Base-by-base conservation (phyloP, 2,888 invertebrate species). In the Sarcophaga variegata region DNA sequence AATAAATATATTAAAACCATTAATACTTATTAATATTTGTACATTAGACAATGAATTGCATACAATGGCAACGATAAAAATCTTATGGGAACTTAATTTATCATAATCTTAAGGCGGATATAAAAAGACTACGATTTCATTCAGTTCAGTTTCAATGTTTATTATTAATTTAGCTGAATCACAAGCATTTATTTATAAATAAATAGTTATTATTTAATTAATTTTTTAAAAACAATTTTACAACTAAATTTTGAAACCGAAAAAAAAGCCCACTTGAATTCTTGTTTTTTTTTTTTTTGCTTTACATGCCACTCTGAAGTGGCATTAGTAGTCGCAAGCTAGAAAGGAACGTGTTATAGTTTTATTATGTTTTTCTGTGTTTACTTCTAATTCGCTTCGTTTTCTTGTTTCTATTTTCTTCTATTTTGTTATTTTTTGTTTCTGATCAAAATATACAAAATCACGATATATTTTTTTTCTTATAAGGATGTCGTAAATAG, bases 401-500 rank as follows among this genome's bases (percentile, higher is more conserved):
- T 59, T 66, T n/a, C 5, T 81, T 83, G 71, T 86, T 86, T 75
- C 54, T 72, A 37, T 37, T 37, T 37, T 10, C 37, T 37, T 37
- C 37, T 37, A 37, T 37, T 37, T 10, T 37, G 0, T 54, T 12
- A 25, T 71, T 4, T 11, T 85, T 77, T 83, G 66, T 87, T 86
- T 75, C 45, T 72, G 84, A 62, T 86, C 82, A 78, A 78, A 47
- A 37, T 25, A 70, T 76, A 72, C 25, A 49, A 75, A 76, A 87
- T 87, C 87, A 87, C 87, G 87, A 87, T 74, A 69, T 87, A 10
- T 67, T 60, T 54, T 47, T 54, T 27, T 62, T 75, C 77, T 86
- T 89, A 63, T 79, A 83, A 85, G 88, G 83, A 77, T 84, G 81
- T 84, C 81, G 85, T 86, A 87, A 85, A 85, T 82, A 81, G 87